phyloP scores from a whole-genome alignment of 2,113 vertebrate species.

The Rallus limicola region DNA sequence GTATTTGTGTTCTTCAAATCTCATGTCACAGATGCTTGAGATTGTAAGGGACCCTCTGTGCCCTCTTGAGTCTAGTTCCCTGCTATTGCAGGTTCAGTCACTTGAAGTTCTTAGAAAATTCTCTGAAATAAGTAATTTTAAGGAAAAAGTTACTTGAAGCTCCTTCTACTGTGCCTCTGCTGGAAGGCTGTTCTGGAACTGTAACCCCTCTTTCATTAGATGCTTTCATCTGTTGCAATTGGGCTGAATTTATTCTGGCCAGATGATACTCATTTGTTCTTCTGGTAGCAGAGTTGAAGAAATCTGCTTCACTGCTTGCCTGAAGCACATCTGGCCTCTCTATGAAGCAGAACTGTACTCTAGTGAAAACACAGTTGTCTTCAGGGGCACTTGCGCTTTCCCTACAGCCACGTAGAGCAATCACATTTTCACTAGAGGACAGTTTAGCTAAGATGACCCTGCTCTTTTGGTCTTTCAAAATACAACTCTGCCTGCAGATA shows the following conservation, averaged over 20 bases:
- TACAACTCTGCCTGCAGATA: neutral
- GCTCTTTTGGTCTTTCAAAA: neutral
- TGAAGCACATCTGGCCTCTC: neutral
- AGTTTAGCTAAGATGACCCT: neutral
- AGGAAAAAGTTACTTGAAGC: neutral
- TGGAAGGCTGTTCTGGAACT: neutral
- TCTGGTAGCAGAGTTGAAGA: neutral
- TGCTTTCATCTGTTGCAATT: neutral
- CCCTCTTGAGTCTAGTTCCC: neutral
- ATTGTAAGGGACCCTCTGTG: neutral
- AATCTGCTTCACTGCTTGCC: neutral
- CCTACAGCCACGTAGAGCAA: neutral
- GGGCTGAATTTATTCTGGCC: neutral
- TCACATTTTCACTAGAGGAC: neutral
- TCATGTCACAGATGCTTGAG: neutral
- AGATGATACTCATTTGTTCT: neutral
- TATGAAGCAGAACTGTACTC: neutral
- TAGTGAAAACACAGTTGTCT: neutral
- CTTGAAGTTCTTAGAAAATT: neutral
- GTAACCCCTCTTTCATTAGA: neutral
- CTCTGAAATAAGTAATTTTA: neutral
- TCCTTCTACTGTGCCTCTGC: neutral
- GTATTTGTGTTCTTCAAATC: neutral
- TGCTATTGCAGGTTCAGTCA: neutral
- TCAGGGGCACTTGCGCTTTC: neutral